These are phyloP conservation scores for Atherinomorus stipes DNA, from an alignment of 2,113 vertebrate species.

Conservation along the genomic window DNA sequence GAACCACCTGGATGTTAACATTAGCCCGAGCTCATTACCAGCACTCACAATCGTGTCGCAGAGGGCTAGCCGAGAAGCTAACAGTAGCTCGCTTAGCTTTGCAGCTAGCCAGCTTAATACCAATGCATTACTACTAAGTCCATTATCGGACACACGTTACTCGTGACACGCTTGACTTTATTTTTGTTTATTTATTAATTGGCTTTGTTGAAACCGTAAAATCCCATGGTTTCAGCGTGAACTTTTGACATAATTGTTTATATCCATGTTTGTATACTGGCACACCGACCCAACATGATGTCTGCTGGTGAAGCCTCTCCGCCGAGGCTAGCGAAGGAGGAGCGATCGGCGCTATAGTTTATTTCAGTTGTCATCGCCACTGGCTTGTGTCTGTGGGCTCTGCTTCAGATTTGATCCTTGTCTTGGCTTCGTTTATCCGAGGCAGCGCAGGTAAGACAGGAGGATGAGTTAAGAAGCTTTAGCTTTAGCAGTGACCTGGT, in stretches of 20 bases:
- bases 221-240: neutral
- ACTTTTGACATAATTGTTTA: neutral
- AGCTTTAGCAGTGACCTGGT: slow-evolving; percentile 10
- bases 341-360: slow-evolving; percentile 37
- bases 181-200: neutral
- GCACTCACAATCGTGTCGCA: slow-evolving; percentile 70
- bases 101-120: slow-evolving; percentile 54
- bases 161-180: neutral
- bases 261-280: neutral
- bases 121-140: slow-evolving; percentile 31
- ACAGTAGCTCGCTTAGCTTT: slow-evolving; percentile 59
- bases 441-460: slow-evolving; percentile 3
- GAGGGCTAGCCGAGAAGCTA: slow-evolving; percentile 73
- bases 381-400: neutral
- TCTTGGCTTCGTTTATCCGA: slow-evolving; percentile 10
- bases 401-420: slow-evolving; percentile 8
- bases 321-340: slow-evolving; percentile 26
- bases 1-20: neutral
- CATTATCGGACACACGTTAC: slow-evolving; percentile 60
- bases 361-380: slow-evolving; percentile 44
- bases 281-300: slow-evolving; percentile 12
- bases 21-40: slow-evolving; percentile 18
- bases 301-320: slow-evolving; percentile 42
- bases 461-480: neutral
- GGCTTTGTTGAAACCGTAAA: rapidly evolving